Conservation (phyloP, 2,888 invertebrate species). For the Troilus luridus region DNA sequence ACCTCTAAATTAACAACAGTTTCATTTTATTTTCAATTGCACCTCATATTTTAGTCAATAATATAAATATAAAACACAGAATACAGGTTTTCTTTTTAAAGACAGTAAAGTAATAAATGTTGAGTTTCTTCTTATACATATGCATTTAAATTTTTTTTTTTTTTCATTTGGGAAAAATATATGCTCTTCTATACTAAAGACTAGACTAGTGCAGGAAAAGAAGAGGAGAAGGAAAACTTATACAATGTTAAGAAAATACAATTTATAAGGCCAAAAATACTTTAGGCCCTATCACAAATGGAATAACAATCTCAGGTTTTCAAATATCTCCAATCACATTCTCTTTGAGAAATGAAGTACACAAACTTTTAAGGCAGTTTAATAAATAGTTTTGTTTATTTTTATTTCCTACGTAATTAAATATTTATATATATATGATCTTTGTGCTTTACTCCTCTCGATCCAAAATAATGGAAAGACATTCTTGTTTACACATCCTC, state of each 20-base stretch:
- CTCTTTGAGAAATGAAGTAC: slow-evolving; percentile 18
- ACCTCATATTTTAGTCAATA: slow-evolving; percentile 41
- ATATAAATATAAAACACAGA: slow-evolving; percentile 7
- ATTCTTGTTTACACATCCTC: slow-evolving; percentile 8
- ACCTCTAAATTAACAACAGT: slow-evolving; percentile 25
- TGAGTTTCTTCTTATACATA: background rate
- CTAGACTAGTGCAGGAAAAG: slow-evolving; percentile 58
- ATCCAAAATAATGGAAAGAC: slow-evolving; percentile 36
- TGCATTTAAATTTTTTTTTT: background rate
- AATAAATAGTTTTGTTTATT: slow-evolving; percentile 44
- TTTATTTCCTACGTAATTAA: background rate
- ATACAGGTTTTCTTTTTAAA: slow-evolving; percentile 38
- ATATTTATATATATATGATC: slow-evolving; percentile 12
- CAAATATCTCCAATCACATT: background rate
- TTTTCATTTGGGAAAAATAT: slow-evolving; percentile 21
- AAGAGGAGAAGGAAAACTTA: slow-evolving; percentile 53
- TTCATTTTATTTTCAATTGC: slow-evolving; percentile 15
- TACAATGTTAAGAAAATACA: slow-evolving; percentile 54
- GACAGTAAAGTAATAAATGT: slow-evolving; percentile 29
- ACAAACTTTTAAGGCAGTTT: slow-evolving; percentile 49
- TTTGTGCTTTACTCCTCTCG: slow-evolving; percentile 19
- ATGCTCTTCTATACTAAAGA: slow-evolving; percentile 52
- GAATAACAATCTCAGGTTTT: slow-evolving; percentile 43
- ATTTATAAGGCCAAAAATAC: slow-evolving; percentile 52
- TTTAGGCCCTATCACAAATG: slow-evolving; percentile 48